These are phyloP conservation scores for Aspidiotus rigidus DNA, from an alignment of 2,888 invertebrate species.

Conservation along the genomic window DNA sequence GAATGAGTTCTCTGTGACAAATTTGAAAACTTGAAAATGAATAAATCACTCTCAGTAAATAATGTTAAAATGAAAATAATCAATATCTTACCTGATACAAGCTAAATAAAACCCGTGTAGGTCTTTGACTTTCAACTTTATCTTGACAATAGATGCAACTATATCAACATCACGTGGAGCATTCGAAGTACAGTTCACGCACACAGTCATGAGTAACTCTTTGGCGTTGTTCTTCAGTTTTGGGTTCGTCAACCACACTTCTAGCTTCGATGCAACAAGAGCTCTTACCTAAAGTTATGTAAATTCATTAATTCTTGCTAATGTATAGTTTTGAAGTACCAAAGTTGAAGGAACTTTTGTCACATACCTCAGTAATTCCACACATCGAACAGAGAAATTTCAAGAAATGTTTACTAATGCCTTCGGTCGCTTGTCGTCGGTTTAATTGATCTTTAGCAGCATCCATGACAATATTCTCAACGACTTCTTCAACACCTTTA, in stretches of 20 bases:
- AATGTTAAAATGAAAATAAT: too few relatives aligned
- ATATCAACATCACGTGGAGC: conserved; percentile 62
- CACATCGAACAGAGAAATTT: conserved; percentile 74
- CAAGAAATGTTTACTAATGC: conserved; percentile 79
- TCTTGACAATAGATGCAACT: conserved; percentile 74
- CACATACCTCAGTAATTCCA: conserved; percentile 68
- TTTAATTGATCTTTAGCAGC: conserved; percentile 79
- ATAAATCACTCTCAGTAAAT: too few relatives aligned
- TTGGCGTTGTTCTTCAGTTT: conserved; percentile 87
- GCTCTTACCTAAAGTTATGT: conserved; percentile 53
- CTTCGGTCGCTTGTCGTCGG: conserved; percentile 73
- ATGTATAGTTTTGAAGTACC: not conserved
- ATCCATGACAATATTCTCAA: conserved; percentile 74
- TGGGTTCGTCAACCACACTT: conserved; percentile 91
- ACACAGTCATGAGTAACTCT: conserved; percentile 81
- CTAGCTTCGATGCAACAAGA: conserved; percentile 69
- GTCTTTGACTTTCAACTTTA: conserved; percentile 87
- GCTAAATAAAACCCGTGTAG: conserved; percentile 79
- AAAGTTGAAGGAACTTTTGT: not conserved
- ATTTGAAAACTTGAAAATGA: conserved; percentile 3
- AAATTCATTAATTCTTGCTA: conserved; percentile 37
- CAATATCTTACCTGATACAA: conserved; percentile 54
- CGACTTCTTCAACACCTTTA: conserved; percentile 48
- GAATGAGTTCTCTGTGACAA: conserved; percentile 68
- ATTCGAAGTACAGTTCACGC: conserved; percentile 73